Evolutionary conservation across 2,113 vertebrate species (phyloP), one percentile per base, ranked within the genome.

Genomic region (Cricetomys ansorgei): DNA sequence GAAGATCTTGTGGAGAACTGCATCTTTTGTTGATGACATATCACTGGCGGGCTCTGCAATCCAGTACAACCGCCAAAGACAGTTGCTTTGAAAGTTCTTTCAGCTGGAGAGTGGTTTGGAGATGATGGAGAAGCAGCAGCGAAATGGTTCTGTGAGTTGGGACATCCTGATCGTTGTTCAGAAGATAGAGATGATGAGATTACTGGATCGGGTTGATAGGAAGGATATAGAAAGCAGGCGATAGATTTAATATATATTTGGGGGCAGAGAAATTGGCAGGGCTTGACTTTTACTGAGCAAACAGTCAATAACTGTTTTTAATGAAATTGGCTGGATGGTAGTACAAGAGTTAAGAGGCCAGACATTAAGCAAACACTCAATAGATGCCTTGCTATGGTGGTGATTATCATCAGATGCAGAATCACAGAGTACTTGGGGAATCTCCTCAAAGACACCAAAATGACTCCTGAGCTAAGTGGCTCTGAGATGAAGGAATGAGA

Each of bases 271-370:
- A 80, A 70, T 85, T 31, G 91, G 48, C 81, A 92, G 11, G 48
- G n/a, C 25, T 79, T 80, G 91, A 95, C 10, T 86, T 77, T 79
- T 91, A 27, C 65, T 88, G 88, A 94, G 12, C 67, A 87, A 77
- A 89, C 27, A 88, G 23, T 80, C 57, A n/a, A 96, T 93, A 65
- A 55, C n/a, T 37, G 37, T 81, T 79, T 93, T 57, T 12, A 94
- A 88, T 80, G 67, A 67, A 94, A 80, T 50, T 50, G 50, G 81
- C 50, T 64, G 67, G 16, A 34, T 65, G 34, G 16, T 85, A 31
- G 29, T 37, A 8, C 1, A 19, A n/a, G 76, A 73, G 19, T 65
- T 76, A 87, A 87, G 53, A 40, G 40, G 53, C 67, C 92, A 50
- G 73, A 69, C 7, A 6, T n/a, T 77, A 94, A 87, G 64, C 37